A percentile compares a stretch with the other conserved stretches of the same genome.
Conservation (phyloP, 2,888 invertebrate species). For the Brenthis daphne region DNA sequence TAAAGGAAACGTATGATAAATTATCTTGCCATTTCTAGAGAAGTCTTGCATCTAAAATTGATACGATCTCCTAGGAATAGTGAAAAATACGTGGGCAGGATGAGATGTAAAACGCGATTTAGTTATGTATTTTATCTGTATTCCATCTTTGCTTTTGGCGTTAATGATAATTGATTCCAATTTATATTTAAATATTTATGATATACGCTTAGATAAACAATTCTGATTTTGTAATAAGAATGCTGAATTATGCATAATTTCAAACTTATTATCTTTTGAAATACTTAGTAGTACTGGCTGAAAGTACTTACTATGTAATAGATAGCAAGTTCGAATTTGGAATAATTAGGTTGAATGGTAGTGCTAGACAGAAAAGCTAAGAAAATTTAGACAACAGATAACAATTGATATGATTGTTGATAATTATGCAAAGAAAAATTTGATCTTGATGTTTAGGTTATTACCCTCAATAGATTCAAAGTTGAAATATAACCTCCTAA, state of each 20-base stretch:
- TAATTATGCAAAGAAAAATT: too few relatives aligned
- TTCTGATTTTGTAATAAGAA: slow-evolving; percentile 23
- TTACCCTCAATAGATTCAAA: too few relatives aligned
- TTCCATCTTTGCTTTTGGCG: slow-evolving; percentile 56
- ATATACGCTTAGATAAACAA: slow-evolving; percentile 21
- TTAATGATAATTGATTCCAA: slow-evolving; percentile 71
- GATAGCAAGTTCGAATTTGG: neutral
- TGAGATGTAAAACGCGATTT: slow-evolving; percentile 57
- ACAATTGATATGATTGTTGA: too few relatives aligned
- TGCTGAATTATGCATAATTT: slow-evolving; percentile 16
- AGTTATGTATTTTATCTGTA: slow-evolving; percentile 62
- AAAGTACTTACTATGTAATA: too few relatives aligned
- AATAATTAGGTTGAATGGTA: neutral
- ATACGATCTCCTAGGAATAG: slow-evolving; percentile 42
- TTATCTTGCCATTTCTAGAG: slow-evolving; percentile 9
- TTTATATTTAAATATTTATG: slow-evolving; percentile 48
- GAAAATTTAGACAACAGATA: too few relatives aligned
- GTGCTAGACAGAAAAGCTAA: too few relatives aligned
- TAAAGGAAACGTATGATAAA: neutral
- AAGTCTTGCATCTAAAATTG: slow-evolving; percentile 23
- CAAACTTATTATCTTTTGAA: too few relatives aligned
- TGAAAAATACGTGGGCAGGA: slow-evolving; percentile 74
- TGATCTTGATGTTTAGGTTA: too few relatives aligned
- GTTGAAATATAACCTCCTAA: too few relatives aligned
- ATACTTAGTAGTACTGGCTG: neutral